These are phyloP conservation scores for Pseudomyrmex pallidus DNA, from an alignment of 1,140 invertebrate species.

Conservation along the genomic window DNA sequence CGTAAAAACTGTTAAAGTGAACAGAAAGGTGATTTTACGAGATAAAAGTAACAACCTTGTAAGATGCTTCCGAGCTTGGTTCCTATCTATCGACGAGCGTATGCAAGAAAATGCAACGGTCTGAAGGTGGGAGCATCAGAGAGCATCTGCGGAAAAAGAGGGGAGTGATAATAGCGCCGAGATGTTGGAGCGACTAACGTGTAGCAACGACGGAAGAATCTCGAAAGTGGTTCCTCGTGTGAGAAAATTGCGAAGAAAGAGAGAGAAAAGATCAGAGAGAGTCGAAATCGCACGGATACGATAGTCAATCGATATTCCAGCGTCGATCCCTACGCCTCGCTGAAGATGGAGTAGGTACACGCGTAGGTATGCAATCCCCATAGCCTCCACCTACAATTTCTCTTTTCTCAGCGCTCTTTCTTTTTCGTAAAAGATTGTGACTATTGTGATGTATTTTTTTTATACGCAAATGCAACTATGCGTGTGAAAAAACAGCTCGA, in stretches of 20 bases:
- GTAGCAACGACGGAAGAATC: slow-evolving; percentile 64
- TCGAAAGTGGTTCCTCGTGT: slow-evolving; percentile 21
- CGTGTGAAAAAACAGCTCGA: not conserved
- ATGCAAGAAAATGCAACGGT: slow-evolving; percentile 20
- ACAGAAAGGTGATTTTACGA: not conserved
- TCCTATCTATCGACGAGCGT: slow-evolving; percentile 2
- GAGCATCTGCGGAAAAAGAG: not conserved
- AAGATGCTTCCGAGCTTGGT: slow-evolving; percentile 7
- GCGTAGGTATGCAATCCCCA: slow-evolving; percentile 64
- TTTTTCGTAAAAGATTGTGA: too few species aligned
- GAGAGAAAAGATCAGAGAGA: not conserved
- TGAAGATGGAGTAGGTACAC: slow-evolving; percentile 68
- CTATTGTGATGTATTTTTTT: not conserved
- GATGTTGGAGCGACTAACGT: slow-evolving; percentile 64
- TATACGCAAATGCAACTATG: not conserved
- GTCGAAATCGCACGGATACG: slow-evolving; percentile 53
- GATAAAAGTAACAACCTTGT: slow-evolving; percentile 25
- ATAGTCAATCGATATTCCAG: slow-evolving; percentile 72
- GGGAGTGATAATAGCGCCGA: slow-evolving; percentile 69
- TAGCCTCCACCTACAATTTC: slow-evolving; percentile 39
- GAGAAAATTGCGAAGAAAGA: not conserved
- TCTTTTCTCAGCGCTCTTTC: not conserved
- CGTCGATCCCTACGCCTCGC: slow-evolving; percentile 66
- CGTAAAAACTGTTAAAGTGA: not conserved
- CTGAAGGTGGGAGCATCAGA: not conserved